phyloP scores from a whole-genome alignment of 2,113 vertebrate species.

The Nematolebias whitei region DNA sequence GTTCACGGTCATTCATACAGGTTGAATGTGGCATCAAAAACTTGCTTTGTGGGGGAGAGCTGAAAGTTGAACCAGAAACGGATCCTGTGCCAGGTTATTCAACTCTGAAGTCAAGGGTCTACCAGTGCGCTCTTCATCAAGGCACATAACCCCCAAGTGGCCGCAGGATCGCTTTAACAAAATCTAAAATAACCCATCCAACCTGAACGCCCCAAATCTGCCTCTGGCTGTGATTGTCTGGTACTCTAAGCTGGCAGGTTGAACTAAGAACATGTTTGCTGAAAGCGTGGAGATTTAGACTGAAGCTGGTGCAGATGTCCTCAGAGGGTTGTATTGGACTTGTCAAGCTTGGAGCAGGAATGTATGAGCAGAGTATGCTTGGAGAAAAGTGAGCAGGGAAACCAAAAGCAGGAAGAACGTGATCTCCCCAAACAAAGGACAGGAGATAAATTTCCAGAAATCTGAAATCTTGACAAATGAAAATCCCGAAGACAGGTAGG shows the following conservation, averaged over 20 bases:
- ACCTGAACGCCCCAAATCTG: constrained; percentile 44
- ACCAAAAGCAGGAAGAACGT: constrained; percentile 23
- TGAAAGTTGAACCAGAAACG: constrained; percentile 71
- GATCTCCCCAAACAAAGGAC: constrained; percentile 17
- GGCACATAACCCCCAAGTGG: constrained; percentile 73
- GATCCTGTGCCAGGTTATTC: constrained; percentile 71
- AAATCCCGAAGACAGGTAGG: constrained; percentile 48
- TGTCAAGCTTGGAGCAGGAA: constrained; percentile 57
- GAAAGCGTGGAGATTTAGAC: constrained; percentile 45
- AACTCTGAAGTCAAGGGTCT: constrained; percentile 65
- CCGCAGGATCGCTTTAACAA: constrained; percentile 53
- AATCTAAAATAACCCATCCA: constrained; percentile 49
- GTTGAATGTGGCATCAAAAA: constrained; percentile 71
- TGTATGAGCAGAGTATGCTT: constrained; percentile 58
- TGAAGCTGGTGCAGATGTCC: constrained; percentile 33
- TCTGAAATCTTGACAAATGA: constrained; percentile 37
- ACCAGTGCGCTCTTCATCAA: constrained; percentile 72
- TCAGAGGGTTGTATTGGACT: constrained; percentile 34
- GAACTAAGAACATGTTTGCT: constrained; percentile 37
- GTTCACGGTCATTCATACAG: constrained; percentile 71
- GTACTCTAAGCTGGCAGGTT: constrained; percentile 29
- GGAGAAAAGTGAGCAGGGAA: constrained; percentile 16
- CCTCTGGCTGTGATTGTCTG: constrained; percentile 50
- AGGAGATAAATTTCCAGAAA: constrained; percentile 35
- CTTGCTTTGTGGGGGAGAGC: constrained; percentile 39